phyloP scores from a whole-genome alignment of 2,113 vertebrate species.

The Misgurnus anguillicaudatus region DNA sequence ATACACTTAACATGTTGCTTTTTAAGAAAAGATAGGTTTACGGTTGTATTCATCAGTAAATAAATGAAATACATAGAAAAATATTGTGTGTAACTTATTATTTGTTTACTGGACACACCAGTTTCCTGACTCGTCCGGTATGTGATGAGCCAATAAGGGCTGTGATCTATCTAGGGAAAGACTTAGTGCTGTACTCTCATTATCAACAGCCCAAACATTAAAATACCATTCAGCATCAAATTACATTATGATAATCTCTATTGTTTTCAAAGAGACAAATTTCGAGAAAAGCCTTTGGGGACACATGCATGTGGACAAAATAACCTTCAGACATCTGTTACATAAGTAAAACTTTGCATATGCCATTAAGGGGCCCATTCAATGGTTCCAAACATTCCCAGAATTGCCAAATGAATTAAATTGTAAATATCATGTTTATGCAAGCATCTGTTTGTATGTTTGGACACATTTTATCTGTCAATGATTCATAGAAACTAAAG shows the following conservation, averaged over 20 bases:
- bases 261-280: slow-evolving; percentile 28
- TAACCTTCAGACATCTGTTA: slow-evolving; percentile 35
- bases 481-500: not conserved
- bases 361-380: slow-evolving; percentile 6
- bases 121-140: not conserved
- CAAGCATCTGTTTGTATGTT: slow-evolving; percentile 8
- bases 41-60: too few relatives aligned
- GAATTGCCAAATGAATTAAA: slow-evolving; percentile 15
- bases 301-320: slow-evolving; percentile 30
- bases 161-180: not conserved
- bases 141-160: not conserved
- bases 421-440: not conserved
- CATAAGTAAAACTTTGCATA: slow-evolving; percentile 23
- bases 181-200: not conserved
- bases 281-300: slow-evolving; percentile 37
- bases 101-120: not conserved
- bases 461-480: slow-evolving; percentile 11
- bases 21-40: too few relatives aligned
- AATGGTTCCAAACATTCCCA: slow-evolving; percentile 17
- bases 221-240: slow-evolving; percentile 16
- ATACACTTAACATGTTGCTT: too few relatives aligned
- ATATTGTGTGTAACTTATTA: too few relatives aligned
- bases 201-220: slow-evolving; percentile 32
- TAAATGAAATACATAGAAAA: too few relatives aligned
- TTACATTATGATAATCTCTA: slow-evolving; percentile 23